A percentile compares a stretch with the other conserved stretches of the same genome.
These are phyloP conservation scores for Cheirogaleus medius DNA, from an alignment of 2,113 vertebrate species.

Conservation along the genomic window DNA sequence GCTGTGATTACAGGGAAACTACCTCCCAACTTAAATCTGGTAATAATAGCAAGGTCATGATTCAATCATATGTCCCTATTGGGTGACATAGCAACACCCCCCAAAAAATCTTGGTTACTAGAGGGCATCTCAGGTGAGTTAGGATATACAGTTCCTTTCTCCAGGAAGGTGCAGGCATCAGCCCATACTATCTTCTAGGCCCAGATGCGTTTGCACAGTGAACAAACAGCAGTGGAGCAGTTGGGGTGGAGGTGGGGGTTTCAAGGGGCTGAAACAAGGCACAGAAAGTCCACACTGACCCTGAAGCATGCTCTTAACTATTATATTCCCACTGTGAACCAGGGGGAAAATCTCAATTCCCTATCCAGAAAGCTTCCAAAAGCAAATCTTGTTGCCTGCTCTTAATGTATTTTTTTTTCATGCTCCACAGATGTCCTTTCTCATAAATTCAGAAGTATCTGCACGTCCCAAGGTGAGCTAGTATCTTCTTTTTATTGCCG, in stretches of 20 bases:
- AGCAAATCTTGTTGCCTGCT: conserved; percentile 1
- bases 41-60: not conserved
- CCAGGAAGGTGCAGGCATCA: not conserved
- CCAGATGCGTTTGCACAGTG: not conserved
- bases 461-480: conserved; percentile 68
- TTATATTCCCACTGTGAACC: not conserved
- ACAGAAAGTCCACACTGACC: not conserved
- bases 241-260: fast-evolving
- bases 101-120: not conserved
- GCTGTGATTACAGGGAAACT: not conserved
- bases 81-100: not conserved
- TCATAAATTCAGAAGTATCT: conserved; percentile 57
- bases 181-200: not conserved
- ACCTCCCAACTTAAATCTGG: not conserved
- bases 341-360: not conserved
- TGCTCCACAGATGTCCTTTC: conserved; percentile 61
- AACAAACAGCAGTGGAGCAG: not conserved
- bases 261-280: no score
- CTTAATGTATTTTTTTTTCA: conserved; percentile 8
- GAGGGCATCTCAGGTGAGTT: not conserved
- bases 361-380: not conserved
- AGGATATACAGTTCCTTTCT: not conserved
- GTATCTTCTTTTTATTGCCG: conserved; percentile 63
- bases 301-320: not conserved
- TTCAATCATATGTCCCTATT: no score